Percentiles rank a stretch among this genome's conserved stretches.
Evolutionary conservation across 2,113 vertebrate species (phyloP).

Genomic region (Seriola quinqueradiata): DNA sequence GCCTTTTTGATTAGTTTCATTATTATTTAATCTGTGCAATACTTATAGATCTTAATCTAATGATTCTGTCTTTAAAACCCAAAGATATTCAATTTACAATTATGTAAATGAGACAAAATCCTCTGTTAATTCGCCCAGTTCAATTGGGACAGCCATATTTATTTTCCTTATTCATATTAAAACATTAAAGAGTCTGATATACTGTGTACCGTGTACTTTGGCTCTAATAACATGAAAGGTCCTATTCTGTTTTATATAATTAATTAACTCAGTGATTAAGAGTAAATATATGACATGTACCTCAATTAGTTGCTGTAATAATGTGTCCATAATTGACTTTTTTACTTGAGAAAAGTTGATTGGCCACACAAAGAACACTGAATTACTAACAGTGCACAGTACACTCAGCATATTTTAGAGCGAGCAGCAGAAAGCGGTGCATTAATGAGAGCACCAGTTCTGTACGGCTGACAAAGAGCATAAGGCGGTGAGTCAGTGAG

Average conservation of each 20-base stretch:
- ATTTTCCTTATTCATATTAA: not conserved
- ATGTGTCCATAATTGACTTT: not conserved
- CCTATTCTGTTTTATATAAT: not conserved
- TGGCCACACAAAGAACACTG: not conserved
- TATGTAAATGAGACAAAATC: not conserved
- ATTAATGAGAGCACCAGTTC: not conserved
- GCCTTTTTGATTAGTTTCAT: not conserved
- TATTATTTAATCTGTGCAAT: not conserved
- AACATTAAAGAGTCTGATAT: not conserved
- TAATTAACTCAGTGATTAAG: not conserved
- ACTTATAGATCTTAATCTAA: not conserved
- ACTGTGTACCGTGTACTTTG: not conserved
- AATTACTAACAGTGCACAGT: not conserved
- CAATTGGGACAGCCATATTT: not conserved
- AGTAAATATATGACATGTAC: not conserved
- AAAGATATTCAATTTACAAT: not conserved
- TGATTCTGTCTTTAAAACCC: not conserved
- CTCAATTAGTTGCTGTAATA: not conserved
- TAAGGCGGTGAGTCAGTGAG: slow-evolving; percentile 22
- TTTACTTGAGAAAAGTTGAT: not conserved
- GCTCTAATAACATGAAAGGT: not conserved
- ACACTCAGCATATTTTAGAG: accelerated
- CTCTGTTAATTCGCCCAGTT: not conserved
- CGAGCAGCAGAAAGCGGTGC: not conserved
- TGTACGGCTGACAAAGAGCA: not conserved